Percentiles rank a stretch among this genome's conserved stretches.
These are phyloP conservation scores for Eulemur coronatus DNA, from an alignment of 2,797 vertebrate genomes.

Conservation along the genomic window DNA sequence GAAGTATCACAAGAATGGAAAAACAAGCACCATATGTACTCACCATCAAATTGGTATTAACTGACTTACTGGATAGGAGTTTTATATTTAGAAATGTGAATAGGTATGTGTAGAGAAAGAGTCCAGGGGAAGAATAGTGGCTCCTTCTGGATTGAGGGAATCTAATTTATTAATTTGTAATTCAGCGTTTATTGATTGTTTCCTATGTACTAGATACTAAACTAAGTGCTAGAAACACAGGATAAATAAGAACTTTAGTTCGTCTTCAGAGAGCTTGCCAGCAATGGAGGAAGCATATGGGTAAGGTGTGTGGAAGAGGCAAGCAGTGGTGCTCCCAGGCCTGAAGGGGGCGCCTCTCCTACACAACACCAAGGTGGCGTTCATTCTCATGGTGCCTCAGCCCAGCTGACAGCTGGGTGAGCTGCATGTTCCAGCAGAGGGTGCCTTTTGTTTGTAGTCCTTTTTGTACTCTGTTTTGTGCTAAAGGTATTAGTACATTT, in stretches of 20 bases:
- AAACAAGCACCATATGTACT: too few species aligned
- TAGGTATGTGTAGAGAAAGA: neutral
- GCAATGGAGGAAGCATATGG: neutral
- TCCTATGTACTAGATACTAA: neutral
- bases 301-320: neutral
- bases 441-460: neutral
- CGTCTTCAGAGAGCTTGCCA: neutral
- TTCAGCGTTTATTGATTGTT: neutral
- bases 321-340: neutral
- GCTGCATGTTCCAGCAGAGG: neutral
- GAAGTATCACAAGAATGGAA: too few species aligned
- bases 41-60: too few species aligned
- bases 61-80: neutral
- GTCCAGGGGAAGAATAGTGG: neutral
- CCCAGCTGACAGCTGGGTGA: neutral
- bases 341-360: neutral
- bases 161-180: neutral
- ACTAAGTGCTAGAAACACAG: neutral
- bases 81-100: constrained; percentile 44
- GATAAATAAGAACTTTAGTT: neutral
- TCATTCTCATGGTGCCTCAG: neutral
- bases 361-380: too few species aligned
- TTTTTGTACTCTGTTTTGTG: neutral
- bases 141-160: neutral
- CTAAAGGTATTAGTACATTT: neutral